Evolutionary conservation across 2,888 invertebrate genomes (phyloP).

Genomic region (Scaptomyza cyrtandrae): DNA sequence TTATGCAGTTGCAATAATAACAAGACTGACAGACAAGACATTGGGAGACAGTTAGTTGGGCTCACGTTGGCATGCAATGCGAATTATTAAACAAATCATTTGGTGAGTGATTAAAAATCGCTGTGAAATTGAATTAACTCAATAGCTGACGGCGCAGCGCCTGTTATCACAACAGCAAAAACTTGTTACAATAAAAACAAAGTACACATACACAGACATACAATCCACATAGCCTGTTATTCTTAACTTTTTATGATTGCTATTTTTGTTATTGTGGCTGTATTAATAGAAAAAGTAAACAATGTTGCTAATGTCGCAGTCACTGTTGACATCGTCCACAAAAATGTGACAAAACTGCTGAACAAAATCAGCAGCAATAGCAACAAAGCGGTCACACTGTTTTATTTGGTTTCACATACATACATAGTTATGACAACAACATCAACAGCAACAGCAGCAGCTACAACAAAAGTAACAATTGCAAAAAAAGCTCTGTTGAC

Average conservation of each 20-base stretch:
- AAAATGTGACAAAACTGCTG: constrained; percentile 65
- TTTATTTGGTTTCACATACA: constrained; percentile 63
- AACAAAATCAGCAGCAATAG: constrained; percentile 44
- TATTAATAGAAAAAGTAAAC: constrained; percentile 65
- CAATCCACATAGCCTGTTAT: constrained; percentile 44
- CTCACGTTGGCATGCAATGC: constrained; percentile 5
- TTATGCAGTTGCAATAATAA: constrained; percentile 44
- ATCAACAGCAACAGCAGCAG: constrained; percentile 8
- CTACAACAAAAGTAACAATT: constrained; percentile 27
- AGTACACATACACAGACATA: background rate
- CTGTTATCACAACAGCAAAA: constrained; percentile 51
- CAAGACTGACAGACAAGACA: background rate
- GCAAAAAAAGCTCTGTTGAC: constrained; percentile 40
- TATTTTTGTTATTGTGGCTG: constrained; percentile 51
- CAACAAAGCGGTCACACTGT: constrained; percentile 49
- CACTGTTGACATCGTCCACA: constrained; percentile 39
- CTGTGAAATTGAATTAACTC: constrained; percentile 21
- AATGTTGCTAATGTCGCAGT: constrained; percentile 58
- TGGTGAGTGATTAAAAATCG: constrained; percentile 26
- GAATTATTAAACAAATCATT: constrained; percentile 39
- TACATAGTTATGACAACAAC: constrained; percentile 48
- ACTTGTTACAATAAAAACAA: constrained; percentile 41
- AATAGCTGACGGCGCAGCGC: constrained; percentile 3
- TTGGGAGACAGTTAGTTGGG: background rate
- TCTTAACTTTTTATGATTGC: constrained; percentile 51